Conservation (phyloP, 2,888 invertebrate genomes). For the Spodoptera littoralis region DNA sequence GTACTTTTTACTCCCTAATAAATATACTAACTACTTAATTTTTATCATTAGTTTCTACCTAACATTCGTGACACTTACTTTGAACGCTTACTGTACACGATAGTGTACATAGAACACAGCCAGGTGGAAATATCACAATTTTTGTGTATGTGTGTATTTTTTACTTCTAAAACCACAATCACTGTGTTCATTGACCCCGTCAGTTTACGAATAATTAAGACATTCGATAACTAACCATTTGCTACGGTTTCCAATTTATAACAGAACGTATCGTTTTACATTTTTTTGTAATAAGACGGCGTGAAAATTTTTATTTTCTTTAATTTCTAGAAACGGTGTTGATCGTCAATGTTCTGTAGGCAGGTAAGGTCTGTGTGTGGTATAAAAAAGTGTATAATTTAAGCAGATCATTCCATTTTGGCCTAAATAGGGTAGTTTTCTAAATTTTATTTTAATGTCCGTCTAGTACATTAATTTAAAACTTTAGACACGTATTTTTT, state of each 20-base stretch:
- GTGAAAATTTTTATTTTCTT: conserved; percentile 27
- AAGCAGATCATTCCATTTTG: too few species aligned
- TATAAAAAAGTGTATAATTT: too few species aligned
- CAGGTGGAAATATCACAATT: too few species aligned
- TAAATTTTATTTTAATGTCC: too few species aligned
- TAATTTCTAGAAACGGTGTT: conserved; percentile 34
- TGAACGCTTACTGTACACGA: conserved; percentile 4
- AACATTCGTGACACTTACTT: neutral
- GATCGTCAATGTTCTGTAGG: too few species aligned
- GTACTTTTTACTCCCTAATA: too few species aligned
- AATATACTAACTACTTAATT: too few species aligned
- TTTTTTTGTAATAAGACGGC: conserved; percentile 14
- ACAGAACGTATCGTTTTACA: conserved; percentile 23
- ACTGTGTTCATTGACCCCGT: conserved; percentile 18
- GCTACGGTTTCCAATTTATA: conserved; percentile 40
- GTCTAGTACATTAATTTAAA: too few species aligned
- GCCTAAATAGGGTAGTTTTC: too few species aligned
- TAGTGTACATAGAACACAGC: too few species aligned
- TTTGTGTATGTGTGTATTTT: neutral
- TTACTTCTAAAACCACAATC: conserved; percentile 12
- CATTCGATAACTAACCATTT: conserved; percentile 37
- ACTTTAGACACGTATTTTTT: too few species aligned
- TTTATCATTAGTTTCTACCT: too few species aligned
- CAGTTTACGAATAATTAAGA: conserved; percentile 33
- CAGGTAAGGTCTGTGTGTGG: neutral